Percentiles rank a stretch among this genome's conserved stretches.
Conservation (phyloP, 2,113 vertebrate species). For the Platysternon megacephalum region DNA sequence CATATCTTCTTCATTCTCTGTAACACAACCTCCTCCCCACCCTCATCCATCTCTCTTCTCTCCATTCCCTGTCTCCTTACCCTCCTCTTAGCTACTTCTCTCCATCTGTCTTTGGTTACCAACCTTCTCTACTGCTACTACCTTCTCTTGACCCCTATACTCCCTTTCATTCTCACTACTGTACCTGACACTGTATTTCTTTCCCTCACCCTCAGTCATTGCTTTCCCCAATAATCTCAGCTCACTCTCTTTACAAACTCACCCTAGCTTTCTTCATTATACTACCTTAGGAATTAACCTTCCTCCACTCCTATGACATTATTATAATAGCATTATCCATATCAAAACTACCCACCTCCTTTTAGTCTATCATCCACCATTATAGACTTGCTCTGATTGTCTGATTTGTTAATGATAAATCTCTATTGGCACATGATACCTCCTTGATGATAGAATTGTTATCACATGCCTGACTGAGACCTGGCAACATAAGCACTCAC, state of each 20-base stretch:
- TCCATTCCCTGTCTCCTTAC: neutral
- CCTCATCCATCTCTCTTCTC: neutral
- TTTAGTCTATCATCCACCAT: neutral
- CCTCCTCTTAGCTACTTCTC: neutral
- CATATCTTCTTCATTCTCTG: neutral
- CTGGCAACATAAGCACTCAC: neutral
- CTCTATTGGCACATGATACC: neutral
- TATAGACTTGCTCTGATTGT: neutral
- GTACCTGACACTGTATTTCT: neutral
- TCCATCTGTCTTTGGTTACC: neutral
- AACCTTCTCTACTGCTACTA: neutral
- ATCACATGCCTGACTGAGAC: neutral
- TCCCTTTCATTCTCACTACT: neutral
- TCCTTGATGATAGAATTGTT: neutral
- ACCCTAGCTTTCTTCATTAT: neutral
- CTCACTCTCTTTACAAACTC: neutral
- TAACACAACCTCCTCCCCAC: neutral
- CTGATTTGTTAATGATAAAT: neutral
- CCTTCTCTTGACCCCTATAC: neutral
- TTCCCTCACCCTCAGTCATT: neutral
- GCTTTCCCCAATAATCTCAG: neutral
- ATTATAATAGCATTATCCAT: neutral
- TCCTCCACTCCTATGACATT: neutral
- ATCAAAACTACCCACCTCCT: neutral
- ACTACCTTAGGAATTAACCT: neutral